phyloP scores from a whole-genome alignment of 2,113 vertebrate species.

The Blennius ocellaris region DNA sequence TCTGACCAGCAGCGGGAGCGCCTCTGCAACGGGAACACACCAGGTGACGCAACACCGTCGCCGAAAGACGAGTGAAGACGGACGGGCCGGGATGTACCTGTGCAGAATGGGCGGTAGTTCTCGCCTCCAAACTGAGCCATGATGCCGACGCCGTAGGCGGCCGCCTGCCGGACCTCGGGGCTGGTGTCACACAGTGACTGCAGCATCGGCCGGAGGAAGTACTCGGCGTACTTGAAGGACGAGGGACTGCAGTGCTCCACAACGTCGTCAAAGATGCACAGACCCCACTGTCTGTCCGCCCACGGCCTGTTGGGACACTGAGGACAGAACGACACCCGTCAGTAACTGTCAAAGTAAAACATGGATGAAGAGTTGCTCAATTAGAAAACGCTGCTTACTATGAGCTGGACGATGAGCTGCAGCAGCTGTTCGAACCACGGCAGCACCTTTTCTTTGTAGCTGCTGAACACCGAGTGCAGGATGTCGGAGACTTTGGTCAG shows the following conservation, averaged over 20 bases:
- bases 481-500: constrained; percentile 98
- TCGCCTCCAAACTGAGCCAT: constrained; percentile 98
- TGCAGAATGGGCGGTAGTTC: constrained; percentile 94
- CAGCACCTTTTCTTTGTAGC: constrained; percentile 95
- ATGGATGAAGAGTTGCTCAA: too few relatives aligned
- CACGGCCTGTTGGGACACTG: constrained; percentile 95
- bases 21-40: constrained; percentile 81
- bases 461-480: constrained; percentile 98
- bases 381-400: constrained; percentile 86
- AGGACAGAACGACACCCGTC: fast-evolving
- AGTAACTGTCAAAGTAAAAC: too few relatives aligned
- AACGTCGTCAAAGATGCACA: constrained; percentile 98
- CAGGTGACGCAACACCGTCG: fast-evolving
- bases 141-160: constrained; percentile 94
- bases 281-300: constrained; percentile 97
- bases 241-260: constrained; percentile 97
- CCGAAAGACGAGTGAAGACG: background rate
- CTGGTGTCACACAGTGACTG: constrained; percentile 92
- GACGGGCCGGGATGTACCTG: constrained; percentile 80
- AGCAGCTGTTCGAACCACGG: constrained; percentile 98
- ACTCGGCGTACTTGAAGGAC: constrained; percentile 95
- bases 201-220: constrained; percentile 93
- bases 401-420: constrained; percentile 95
- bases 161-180: constrained; percentile 95
- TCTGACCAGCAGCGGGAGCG: constrained; percentile 91